Evolutionary conservation across 2,888 invertebrate genomes (phyloP), one percentile per base, ranked within the genome.

Genomic region (Chalcosyrphus nemorum): DNA sequence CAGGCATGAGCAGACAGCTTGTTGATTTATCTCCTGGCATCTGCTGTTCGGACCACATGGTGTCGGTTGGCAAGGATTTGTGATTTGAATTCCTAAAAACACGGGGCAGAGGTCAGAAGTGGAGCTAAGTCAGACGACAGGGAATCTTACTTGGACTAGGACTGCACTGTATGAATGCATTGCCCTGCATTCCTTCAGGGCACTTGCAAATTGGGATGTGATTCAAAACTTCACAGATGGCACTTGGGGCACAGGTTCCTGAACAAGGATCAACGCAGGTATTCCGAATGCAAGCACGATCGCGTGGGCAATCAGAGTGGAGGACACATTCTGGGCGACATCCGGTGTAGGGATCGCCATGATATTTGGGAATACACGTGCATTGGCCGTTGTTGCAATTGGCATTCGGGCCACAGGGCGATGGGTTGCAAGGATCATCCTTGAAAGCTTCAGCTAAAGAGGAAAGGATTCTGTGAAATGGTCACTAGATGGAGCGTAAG

Each of bases 231-330:
- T 94, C 93, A 88, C 96, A 96, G 84, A 93, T 90, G 9, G 96
- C 95, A 87, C 94, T 94, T 66, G 93, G 89, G 6, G 95, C 96
- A 90, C 96, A 96, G 19, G 94, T 94, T 88, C 94, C 95, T 81
- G 93, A 93, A 88, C 96, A 96, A 13, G 95, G 95, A 90, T 96
- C 94, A 15, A 93, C 89, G 88, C 96, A 96, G 88, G 94, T 94
- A 89, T 94, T 94, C 88, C 94, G 93, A 21, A 94, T 93, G 91
- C 96, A 96, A 43, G 95, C 94, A 88, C 92, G 93, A 88, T 94
- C 93, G 70, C 93, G 92, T 4, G 93, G 90, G 90, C 95, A 96
- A 89, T 95, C 95, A 47, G 93, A 93, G 89, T 94, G 95, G 3
- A 94, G 91, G 3, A 93, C 92, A 90, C 95, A 95, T 92, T 95